These are phyloP conservation scores for Spisula subtruncata DNA, from an alignment of 2,888 invertebrate species.

Conservation along the genomic window DNA sequence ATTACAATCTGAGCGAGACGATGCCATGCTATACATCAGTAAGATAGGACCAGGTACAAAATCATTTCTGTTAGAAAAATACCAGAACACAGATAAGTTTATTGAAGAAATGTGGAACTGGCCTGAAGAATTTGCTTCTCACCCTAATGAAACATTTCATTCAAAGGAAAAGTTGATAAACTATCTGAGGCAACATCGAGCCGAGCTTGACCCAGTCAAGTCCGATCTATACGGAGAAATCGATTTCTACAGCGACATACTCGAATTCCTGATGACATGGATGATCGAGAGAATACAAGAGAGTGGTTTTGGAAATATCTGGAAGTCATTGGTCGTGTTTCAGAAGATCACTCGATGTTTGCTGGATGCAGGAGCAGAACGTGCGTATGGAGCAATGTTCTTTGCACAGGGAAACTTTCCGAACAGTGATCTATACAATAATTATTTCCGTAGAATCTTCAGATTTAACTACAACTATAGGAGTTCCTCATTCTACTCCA, in stretches of 20 bases:
- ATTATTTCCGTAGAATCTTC: constrained; percentile 94
- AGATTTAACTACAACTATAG: constrained; percentile 94
- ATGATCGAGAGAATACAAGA: constrained; percentile 76
- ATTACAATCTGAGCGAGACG: constrained; percentile 80
- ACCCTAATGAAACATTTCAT: constrained; percentile 38
- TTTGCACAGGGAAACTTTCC: constrained; percentile 93
- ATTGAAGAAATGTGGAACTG: constrained; percentile 68
- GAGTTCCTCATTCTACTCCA: constrained; percentile 94
- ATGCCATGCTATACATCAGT: constrained; percentile 78
- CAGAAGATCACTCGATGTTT: constrained; percentile 95
- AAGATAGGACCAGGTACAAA: constrained; percentile 77
- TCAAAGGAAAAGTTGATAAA: constrained; percentile 42
- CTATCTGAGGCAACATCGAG: constrained; percentile 50
- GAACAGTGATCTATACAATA: constrained; percentile 91
- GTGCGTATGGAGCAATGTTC: constrained; percentile 95
- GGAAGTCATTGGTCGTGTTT: constrained; percentile 91
- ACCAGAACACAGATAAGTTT: constrained; percentile 75
- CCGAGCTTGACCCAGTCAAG: constrained; percentile 33
- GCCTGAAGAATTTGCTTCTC: constrained; percentile 53
- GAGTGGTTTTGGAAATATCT: constrained; percentile 76
- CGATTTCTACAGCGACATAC: constrained; percentile 76
- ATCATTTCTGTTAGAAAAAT: constrained; percentile 75
- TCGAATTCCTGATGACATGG: constrained; percentile 79
- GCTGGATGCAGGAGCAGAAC: constrained; percentile 95
- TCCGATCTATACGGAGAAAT: constrained; percentile 44